Evolutionary conservation across 1,140 invertebrate genomes (phyloP), one percentile per base, ranked within the genome.

Genomic region (Eciton burchellii): DNA sequence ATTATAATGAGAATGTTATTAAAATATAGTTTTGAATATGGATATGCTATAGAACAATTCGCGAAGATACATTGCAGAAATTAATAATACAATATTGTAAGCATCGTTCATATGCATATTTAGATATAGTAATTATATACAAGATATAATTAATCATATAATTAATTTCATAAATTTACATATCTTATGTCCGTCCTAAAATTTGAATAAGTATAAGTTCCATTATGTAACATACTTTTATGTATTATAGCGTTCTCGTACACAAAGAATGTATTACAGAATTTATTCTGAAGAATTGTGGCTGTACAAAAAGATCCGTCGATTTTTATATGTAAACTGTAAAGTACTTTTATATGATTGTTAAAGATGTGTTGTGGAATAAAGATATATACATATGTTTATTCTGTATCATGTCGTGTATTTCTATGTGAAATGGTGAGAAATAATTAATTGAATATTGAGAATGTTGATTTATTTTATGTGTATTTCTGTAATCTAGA

Each of bases 281-380:
- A 76, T 41, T 47, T 21, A 57, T 54, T 19, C n/a, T 43, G 49
- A 21, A 82, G 62, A 76, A 63, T 47, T 89, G 49, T 88, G 81
- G 81, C 62, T 77, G 82, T 71, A 89, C 45, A 89, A 52, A 73
- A 49, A 35, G 35, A 35, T 35, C 21, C 70, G 52, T 83, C 74
- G 79, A 88, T 76, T 86, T 85, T 85, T 88, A 88, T 88, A 88
- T 63, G 60, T 57, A 77, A 71, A 57, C 60, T 86, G 87, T 86
- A 84, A 82, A 88, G 54, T 74, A 88, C 76, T 84, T 89, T 87
- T 89, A 89, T 89, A 88, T 86, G 70, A 83, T 77, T 88, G 86
- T 88, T 88, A 82, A 81, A 88, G 26, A 84, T 87, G 85, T 87
- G 85, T 87, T 87, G 66, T 81, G 65, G 73, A 83, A 88, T 88